Evolutionary conservation across 2,113 vertebrate genomes (phyloP), one percentile per base, ranked within the genome.

Genomic region (Epinephelus moara): DNA sequence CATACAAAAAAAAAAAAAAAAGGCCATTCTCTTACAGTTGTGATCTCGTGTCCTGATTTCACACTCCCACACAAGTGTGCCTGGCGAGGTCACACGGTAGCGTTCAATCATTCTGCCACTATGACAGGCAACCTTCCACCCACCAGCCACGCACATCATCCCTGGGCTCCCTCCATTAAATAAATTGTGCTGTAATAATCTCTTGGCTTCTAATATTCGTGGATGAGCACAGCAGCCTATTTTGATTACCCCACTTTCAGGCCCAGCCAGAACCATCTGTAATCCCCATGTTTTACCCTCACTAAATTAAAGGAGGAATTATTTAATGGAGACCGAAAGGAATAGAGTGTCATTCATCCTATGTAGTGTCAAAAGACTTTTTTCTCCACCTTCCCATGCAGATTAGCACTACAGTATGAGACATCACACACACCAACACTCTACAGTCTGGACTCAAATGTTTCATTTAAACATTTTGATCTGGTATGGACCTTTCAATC

Each of bases 111-210:
- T 91, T 90, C 87, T 86, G 84, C 85, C 78, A 81, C 84, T 70
- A 67, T 84, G 85, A 93, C 81, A 84, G 85, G 85, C 78, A 85
- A 86, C 91, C 85, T 80, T 90, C 91, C 87, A 85, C 92, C 91
- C 86, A 76, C 74, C 56, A 30, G 56, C 85, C 85, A 87, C 75
- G 84, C 79, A 86, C 89, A 87, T 86, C 88, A 87, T 88, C 86
- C 90, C 84, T 82, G 86, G 93, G 91, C 88, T 93, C 82, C 87
- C 93, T 95, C 95, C 95, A 96, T 96, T 96, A 96, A 95, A 95
- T 95, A 95, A 96, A 95, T 96, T 96, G 95, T 93, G 85, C 87
- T 88, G 89, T 94, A 94, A 95, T 96, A 96, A 96, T 96, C 95
- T 95, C 90, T 93, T 94, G 89, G 88, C 93, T 92, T 85, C 89